Conservation (phyloP, 92 coral and sea anemone genomes). For the Siderastrea radians region DNA sequence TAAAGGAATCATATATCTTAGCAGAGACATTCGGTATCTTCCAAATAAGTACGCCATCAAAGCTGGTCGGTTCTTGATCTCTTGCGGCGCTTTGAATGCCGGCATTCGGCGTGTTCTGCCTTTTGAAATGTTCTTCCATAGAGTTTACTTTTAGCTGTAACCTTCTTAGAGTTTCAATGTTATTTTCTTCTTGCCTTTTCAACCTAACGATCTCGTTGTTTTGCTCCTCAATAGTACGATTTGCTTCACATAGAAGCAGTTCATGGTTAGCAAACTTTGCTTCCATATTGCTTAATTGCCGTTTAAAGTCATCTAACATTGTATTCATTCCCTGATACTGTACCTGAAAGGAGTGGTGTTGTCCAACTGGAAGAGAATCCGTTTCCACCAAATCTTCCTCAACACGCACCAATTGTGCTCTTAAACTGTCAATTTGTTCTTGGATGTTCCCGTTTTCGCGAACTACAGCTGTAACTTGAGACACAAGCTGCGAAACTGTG, state of each 20-base stretch:
- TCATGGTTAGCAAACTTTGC: slow-evolving; percentile 72
- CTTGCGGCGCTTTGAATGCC: neutral
- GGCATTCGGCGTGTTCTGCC: slow-evolving; percentile 39
- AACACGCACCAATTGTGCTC: slow-evolving; percentile 12
- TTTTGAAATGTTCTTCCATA: slow-evolving; percentile 17
- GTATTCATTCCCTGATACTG: slow-evolving; percentile 25
- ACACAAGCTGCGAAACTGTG: slow-evolving; percentile 52
- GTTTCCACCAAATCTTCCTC: slow-evolving; percentile 31
- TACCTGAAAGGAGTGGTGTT: slow-evolving; percentile 1
- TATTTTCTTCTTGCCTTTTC: slow-evolving; percentile 15
- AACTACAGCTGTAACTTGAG: slow-evolving; percentile 37
- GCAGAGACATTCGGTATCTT: slow-evolving; percentile 52
- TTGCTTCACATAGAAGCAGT: slow-evolving; percentile 72
- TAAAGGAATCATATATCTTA: slow-evolving; percentile 44
- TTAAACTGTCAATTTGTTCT: slow-evolving; percentile 6
- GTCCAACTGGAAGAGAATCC: neutral
- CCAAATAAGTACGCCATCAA: slow-evolving; percentile 61
- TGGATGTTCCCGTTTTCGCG: slow-evolving; percentile 23
- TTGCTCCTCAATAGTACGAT: slow-evolving; percentile 62
- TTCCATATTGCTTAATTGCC: slow-evolving; percentile 58
- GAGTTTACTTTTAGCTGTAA: neutral
- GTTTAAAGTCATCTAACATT: slow-evolving; percentile 33
- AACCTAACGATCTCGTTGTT: slow-evolving; percentile 37
- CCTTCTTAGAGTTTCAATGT: neutral
- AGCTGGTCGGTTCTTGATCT: neutral